These are phyloP conservation scores for Sthenelais limicola DNA, from an alignment of 2,888 invertebrate genomes.

Conservation along the genomic window DNA sequence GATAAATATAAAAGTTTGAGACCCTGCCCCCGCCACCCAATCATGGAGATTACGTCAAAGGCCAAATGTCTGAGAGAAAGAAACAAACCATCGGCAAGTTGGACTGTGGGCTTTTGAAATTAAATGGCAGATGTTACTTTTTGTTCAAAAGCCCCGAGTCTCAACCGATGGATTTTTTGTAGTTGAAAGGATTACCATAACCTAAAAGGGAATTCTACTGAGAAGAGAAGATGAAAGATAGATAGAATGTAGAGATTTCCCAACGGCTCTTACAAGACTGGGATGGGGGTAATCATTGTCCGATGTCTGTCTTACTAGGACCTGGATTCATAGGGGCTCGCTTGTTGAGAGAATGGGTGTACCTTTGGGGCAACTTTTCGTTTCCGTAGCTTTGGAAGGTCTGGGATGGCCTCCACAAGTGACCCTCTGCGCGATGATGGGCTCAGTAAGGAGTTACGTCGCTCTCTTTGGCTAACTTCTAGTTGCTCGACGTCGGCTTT, in stretches of 20 bases:
- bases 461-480: slow-evolving; percentile 47
- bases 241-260: background rate
- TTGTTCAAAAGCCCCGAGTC: too few relatives aligned
- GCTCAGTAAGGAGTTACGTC: slow-evolving; percentile 55
- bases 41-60: too few relatives aligned
- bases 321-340: background rate
- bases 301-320: background rate
- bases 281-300: background rate
- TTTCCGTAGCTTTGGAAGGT: slow-evolving; percentile 86
- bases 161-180: too few relatives aligned
- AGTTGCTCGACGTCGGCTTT: slow-evolving; percentile 48
- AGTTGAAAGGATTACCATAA: too few relatives aligned
- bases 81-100: too few relatives aligned
- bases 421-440: slow-evolving; percentile 87
- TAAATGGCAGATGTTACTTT: too few relatives aligned
- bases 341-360: too few relatives aligned
- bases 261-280: background rate
- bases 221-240: slow-evolving; percentile 8
- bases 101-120: too few relatives aligned
- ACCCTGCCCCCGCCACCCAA: too few relatives aligned
- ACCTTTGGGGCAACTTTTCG: slow-evolving; percentile 45
- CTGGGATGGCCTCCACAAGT: slow-evolving; percentile 94
- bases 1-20: too few relatives aligned
- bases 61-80: too few relatives aligned
- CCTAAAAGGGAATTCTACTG: too few relatives aligned